A percentile compares a stretch with the other conserved stretches of the same genome.
Conservation (phyloP, 1,140 invertebrate species). For the Diuraphis noxia region DNA sequence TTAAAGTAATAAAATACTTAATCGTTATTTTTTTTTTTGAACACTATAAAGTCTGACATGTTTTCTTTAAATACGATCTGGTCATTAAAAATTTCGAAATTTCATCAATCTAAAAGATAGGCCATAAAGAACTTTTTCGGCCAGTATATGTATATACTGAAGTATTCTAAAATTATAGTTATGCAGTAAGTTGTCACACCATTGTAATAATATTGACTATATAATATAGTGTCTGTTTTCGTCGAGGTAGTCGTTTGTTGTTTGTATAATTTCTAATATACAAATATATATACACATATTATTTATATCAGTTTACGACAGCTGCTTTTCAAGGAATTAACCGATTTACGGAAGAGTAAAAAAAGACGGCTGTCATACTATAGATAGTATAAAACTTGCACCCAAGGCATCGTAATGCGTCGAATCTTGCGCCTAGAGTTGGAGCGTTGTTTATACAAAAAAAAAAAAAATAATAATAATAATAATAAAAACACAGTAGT, state of each 20-base stretch:
- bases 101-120: neutral
- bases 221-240: neutral
- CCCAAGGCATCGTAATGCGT: neutral
- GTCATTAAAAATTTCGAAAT: neutral
- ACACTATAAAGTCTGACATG: neutral
- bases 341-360: constrained; percentile 30
- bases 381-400: neutral
- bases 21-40: neutral
- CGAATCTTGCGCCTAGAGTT: neutral
- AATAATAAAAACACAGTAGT: neutral
- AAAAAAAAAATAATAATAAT: neutral
- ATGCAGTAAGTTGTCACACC: neutral
- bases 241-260: neutral
- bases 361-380: neutral
- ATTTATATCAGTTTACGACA: neutral
- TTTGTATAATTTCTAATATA: neutral
- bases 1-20: neutral
- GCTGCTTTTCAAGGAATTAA: constrained; percentile 32
- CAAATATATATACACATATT: neutral
- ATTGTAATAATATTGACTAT: neutral
- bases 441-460: neutral
- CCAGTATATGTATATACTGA: neutral
- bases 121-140: neutral
- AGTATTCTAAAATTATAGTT: neutral
- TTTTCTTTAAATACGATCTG: neutral